phyloP scores from a whole-genome alignment of 1,140 invertebrate genomes.

The Dryas iulia region DNA sequence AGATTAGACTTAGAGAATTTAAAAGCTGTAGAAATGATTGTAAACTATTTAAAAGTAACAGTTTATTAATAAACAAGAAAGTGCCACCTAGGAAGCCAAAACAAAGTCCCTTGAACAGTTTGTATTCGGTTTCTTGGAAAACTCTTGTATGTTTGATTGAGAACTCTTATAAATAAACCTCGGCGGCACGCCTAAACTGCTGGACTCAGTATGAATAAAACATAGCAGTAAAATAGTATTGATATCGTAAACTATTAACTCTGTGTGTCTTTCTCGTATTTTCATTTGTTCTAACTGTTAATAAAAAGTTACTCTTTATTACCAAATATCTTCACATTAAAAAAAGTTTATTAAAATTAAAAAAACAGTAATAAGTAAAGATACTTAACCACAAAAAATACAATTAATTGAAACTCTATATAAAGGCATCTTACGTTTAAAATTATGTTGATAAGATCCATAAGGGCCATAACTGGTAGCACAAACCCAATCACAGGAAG shows the following conservation, averaged over 20 bases:
- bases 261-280: background rate
- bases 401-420: background rate
- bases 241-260: background rate
- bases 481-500: background rate
- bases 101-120: conserved; percentile 60
- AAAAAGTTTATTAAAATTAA: background rate
- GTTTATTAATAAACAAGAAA: background rate
- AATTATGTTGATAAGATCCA: background rate
- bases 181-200: conserved; percentile 16
- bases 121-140: conserved; percentile 59
- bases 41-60: conserved; percentile 2
- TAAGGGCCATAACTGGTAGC: background rate
- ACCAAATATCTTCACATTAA: background rate
- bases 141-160: conserved; percentile 59
- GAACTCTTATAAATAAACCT: conserved; percentile 69
- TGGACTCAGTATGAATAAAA: conserved; percentile 32
- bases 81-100: conserved; percentile 68
- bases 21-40: background rate
- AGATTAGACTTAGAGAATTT: too few relatives aligned
- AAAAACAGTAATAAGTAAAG: background rate
- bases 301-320: too few relatives aligned
- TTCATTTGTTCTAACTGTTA: background rate
- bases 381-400: background rate
- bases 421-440: background rate
- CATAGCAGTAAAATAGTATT: conserved; percentile 16